A percentile compares a stretch with the other conserved stretches of the same genome.
Conservation (phyloP, 2,797 vertebrate genomes). For the Squalus acanthias region DNA sequence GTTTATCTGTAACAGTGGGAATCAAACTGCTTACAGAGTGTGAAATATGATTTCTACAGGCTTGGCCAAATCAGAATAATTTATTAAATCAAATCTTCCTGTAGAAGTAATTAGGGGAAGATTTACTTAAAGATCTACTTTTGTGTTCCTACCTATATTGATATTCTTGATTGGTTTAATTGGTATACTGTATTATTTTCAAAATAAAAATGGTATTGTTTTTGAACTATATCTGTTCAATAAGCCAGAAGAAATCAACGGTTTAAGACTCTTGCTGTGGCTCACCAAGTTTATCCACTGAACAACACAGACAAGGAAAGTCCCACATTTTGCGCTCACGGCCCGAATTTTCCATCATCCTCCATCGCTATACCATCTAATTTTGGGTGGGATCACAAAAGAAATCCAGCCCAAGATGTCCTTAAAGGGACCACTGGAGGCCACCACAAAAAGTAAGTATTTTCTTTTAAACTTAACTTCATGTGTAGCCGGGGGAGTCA, state of each 20-base stretch:
- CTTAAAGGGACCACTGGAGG: not conserved
- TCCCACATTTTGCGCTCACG: not conserved
- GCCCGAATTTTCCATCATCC: not conserved
- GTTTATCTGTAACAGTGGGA: too few species aligned
- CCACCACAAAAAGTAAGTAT: too few species aligned
- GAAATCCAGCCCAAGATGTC: not conserved
- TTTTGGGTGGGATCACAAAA: not conserved
- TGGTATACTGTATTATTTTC: too few species aligned
- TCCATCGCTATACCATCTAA: not conserved
- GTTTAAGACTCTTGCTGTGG: not conserved
- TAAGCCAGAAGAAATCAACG: too few species aligned
- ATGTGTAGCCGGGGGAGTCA: too few species aligned
- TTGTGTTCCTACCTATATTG: not conserved
- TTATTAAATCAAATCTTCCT: not conserved
- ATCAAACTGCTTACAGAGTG: not conserved
- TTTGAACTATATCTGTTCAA: too few species aligned
- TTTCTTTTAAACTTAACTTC: too few species aligned
- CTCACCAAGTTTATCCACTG: not conserved
- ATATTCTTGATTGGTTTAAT: too few species aligned
- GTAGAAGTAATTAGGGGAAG: not conserved
- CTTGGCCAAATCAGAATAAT: not conserved
- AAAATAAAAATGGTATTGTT: too few species aligned
- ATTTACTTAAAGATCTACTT: not conserved
- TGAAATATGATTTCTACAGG: not conserved
- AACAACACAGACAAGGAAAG: not conserved